phyloP scores from a whole-genome alignment of 2,113 vertebrate species.

The Anas platyrhynchos region DNA sequence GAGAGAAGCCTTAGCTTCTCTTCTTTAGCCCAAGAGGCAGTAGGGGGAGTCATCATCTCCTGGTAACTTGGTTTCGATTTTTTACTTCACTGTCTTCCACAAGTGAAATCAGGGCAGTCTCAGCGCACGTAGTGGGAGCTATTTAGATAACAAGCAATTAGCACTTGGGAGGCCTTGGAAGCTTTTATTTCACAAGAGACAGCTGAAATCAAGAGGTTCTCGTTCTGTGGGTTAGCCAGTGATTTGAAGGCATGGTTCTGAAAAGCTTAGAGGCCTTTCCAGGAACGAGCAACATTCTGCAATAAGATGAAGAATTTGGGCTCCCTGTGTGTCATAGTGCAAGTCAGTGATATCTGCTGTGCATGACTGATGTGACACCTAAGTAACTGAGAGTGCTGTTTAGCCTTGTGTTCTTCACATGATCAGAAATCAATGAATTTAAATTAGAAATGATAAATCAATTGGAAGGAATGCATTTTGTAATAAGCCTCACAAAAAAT shows the following conservation, averaged over 20 bases:
- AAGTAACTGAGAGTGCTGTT: not conserved
- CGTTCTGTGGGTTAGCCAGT: not conserved
- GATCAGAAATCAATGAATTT: not conserved
- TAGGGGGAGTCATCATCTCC: not conserved
- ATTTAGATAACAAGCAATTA: conserved; percentile 13
- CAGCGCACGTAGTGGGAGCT: not conserved
- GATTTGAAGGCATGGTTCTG: not conserved
- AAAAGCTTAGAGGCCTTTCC: not conserved
- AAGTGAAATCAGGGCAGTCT: conserved; percentile 39
- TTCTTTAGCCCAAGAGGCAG: not conserved
- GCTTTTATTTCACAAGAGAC: not conserved
- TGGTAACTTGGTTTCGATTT: not conserved
- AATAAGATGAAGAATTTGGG: not conserved
- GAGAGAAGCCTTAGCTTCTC: not conserved
- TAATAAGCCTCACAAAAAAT: not conserved
- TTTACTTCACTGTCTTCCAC: not conserved
- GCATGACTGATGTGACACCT: not conserved
- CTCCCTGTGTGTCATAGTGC: not conserved
- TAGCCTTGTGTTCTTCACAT: not conserved
- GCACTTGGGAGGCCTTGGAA: not conserved
- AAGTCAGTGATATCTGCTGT: not conserved
- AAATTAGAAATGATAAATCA: not conserved
- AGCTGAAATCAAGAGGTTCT: conserved; percentile 30
- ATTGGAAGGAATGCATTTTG: not conserved
- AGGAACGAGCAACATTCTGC: not conserved